Base-by-base conservation (phyloP, 2,113 vertebrate species). In the Phoxinus phoxinus region DNA sequence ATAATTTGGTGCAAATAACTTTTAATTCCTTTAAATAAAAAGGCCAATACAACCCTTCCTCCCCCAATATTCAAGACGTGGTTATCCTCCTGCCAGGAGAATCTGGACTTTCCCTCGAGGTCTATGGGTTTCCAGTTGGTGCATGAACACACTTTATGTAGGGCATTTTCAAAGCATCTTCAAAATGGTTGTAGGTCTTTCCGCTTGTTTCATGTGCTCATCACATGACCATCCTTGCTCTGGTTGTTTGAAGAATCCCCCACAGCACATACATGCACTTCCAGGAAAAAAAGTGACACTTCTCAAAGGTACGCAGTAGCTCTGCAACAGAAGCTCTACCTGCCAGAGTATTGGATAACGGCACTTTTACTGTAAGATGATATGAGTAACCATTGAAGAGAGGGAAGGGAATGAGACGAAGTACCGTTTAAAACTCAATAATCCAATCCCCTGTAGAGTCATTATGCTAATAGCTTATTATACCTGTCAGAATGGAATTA, bases 241-340 rank as follows among this genome's bases (percentile, higher is more conserved):
- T 41, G 35, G 21, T 9, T n/a, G 53, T 79, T 79, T 79, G 53
- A 79, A 41, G 51, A 78, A 56, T 13, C 25, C 75, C 53, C 76
- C 30, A 3, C 30, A 78, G 21, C 75, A 78, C 30, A 58, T 37
- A 30, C 1, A 7, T 59, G 35, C 23, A 35, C 30, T 58, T 58
- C 30, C 30, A 44, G 35, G 7, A 1, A 19, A 41, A n/a, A 79
- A 13, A 17, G 4, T 7, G 32, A 8, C 23, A 61, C 35, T 61
- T 61, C n/a, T 59, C 76, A 59, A 61, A 41, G 53, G 21, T 17
- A 7, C 35, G 51, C 75, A 77, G 51, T 37, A 13, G 10, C 10
- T 35, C 51, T 79, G 56, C 11, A 1, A 61, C 53, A 61, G 35
- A 79, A 37, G 8, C 76, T 61, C 56, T 7, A 59, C 53, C 76